A percentile compares a stretch with the other conserved stretches of the same genome.
These are phyloP conservation scores for Tetrao urogallus DNA, from an alignment of 2,113 vertebrate genomes.

Conservation along the genomic window DNA sequence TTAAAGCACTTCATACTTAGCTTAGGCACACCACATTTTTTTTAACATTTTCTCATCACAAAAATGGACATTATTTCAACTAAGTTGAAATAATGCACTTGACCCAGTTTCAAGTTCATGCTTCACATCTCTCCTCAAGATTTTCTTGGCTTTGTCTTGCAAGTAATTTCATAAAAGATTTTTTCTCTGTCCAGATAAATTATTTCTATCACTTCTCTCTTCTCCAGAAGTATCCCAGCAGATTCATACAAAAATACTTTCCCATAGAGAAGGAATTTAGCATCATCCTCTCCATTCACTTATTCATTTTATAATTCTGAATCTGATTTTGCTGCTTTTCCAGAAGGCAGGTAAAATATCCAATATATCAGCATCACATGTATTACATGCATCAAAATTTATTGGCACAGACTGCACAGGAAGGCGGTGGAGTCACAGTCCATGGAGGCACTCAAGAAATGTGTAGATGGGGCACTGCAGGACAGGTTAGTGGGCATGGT, in stretches of 20 bases:
- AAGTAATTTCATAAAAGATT: background rate
- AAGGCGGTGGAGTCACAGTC: no score
- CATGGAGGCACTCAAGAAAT: no score
- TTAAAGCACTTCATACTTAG: background rate
- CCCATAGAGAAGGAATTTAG: background rate
- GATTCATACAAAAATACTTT: background rate
- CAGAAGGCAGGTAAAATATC: background rate
- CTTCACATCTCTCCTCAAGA: background rate
- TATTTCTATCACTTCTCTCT: background rate
- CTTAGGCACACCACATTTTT: background rate
- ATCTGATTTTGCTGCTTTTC: background rate
- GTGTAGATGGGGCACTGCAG: no score
- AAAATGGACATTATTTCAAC: background rate
- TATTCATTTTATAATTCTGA: background rate
- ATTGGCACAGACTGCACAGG: no score
- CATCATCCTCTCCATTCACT: background rate
- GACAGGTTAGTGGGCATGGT: no score
- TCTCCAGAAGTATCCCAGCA: background rate
- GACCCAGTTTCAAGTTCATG: background rate
- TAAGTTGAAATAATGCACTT: background rate
- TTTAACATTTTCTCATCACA: background rate
- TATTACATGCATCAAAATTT: background rate
- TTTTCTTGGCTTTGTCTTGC: background rate
- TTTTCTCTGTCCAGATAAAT: background rate
- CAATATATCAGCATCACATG: background rate